phyloP scores from a whole-genome alignment of 2,888 invertebrate species.

The Sminthurinus aureus region DNA sequence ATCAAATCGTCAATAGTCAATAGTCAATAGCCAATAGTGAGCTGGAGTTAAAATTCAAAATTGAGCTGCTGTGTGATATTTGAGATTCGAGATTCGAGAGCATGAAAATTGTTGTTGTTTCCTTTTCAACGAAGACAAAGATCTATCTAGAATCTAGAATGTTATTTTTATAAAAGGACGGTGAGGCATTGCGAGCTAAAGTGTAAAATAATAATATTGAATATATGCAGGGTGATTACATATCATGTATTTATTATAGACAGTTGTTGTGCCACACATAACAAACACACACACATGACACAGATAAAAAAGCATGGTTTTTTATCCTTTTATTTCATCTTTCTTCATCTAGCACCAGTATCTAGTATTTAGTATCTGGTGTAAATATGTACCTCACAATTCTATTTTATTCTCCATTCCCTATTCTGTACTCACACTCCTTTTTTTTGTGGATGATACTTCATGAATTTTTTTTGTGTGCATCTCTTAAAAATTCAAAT shows the following conservation, averaged over 20 bases:
- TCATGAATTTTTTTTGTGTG: neutral
- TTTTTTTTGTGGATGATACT: neutral
- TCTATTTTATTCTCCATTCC: neutral
- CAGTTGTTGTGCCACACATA: too few species aligned
- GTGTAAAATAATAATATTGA: too few species aligned
- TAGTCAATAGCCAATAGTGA: neutral
- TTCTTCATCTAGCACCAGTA: too few species aligned
- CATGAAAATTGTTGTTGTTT: neutral
- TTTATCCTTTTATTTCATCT: too few species aligned
- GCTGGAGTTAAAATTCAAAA: neutral
- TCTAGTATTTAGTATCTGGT: too few species aligned
- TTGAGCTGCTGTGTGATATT: too few species aligned
- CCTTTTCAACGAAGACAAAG: neutral
- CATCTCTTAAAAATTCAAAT: neutral
- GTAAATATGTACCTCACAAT: neutral
- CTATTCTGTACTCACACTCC: neutral
- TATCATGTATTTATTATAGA: too few species aligned
- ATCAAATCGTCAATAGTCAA: neutral
- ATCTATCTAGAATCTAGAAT: neutral
- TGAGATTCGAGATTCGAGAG: too few species aligned
- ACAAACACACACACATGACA: too few species aligned
- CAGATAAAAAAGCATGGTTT: too few species aligned
- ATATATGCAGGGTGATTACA: too few species aligned
- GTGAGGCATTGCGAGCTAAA: too few species aligned
- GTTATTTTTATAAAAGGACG: neutral